These are phyloP conservation scores for Calyptomena viridis DNA, from an alignment of 2,113 vertebrate genomes.

Conservation along the genomic window DNA sequence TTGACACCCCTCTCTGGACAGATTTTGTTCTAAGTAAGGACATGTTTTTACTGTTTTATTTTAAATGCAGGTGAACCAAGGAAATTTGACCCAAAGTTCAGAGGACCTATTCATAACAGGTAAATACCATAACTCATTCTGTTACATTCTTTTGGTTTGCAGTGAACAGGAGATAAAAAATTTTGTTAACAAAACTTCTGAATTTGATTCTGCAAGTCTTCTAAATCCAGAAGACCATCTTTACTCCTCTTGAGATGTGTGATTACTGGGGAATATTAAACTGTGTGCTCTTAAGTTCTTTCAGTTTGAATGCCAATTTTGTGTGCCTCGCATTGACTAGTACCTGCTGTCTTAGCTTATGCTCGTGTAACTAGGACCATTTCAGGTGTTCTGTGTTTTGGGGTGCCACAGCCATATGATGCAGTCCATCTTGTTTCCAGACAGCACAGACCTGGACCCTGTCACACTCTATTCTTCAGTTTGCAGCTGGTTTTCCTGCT, in stretches of 20 bases:
- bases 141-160: neutral
- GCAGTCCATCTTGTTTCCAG: neutral
- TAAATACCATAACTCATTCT: slow-evolving; percentile 66
- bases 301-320: neutral
- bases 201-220: neutral
- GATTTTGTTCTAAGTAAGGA: neutral
- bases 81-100: slow-evolving; percentile 90
- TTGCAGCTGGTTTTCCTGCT: neutral
- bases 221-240: neutral
- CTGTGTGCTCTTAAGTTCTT: neutral
- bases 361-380: neutral
- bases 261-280: neutral
- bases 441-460: neutral
- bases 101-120: slow-evolving; percentile 89
- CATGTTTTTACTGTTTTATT: slow-evolving; percentile 62
- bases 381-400: neutral
- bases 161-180: neutral
- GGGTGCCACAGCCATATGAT: neutral
- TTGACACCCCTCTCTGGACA: neutral
- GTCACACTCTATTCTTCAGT: neutral
- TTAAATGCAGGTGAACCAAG: slow-evolving; percentile 87
- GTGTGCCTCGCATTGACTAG: neutral
- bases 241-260: neutral
- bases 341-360: neutral
- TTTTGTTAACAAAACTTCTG: neutral